Evolutionary conservation across 2,888 invertebrate species (phyloP).

Genomic region (Dinocampus coccinellae): DNA sequence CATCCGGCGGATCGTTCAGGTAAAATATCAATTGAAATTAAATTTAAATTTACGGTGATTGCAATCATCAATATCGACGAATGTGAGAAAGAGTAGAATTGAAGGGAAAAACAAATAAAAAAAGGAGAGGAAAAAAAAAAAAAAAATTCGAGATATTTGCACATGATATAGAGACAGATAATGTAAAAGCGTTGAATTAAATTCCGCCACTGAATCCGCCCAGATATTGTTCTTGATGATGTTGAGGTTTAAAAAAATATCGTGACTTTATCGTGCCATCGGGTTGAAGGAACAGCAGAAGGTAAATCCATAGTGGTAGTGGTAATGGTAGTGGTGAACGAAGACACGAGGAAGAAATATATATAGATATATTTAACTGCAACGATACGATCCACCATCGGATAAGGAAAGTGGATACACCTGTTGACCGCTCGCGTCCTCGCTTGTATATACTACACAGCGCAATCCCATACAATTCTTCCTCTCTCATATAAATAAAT

Average conservation of each 20-base stretch:
- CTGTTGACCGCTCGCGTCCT: constrained; percentile 43
- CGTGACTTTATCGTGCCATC: not conserved
- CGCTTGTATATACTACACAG: not conserved
- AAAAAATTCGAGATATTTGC: constrained; percentile 25
- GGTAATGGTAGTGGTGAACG: not conserved
- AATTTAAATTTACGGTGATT: too few relatives aligned
- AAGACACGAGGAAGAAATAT: constrained; percentile 28
- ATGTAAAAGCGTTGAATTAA: constrained; percentile 40
- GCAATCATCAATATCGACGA: too few relatives aligned
- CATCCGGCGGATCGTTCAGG: constrained; percentile 80
- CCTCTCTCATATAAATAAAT: not conserved
- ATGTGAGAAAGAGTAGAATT: not conserved
- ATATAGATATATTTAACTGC: constrained; percentile 29
- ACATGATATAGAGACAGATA: constrained; percentile 22
- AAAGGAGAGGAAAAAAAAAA: not conserved
- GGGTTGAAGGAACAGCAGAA: not conserved
- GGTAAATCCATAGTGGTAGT: constrained; percentile 40
- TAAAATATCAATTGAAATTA: constrained; percentile 60
- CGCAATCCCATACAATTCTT: constrained; percentile 18
- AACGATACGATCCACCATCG: constrained; percentile 41
- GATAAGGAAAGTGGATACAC: constrained; percentile 48
- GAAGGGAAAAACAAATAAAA: not conserved
- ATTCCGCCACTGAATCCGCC: constrained; percentile 53
- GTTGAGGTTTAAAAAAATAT: not conserved
- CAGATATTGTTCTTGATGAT: constrained; percentile 2